Evolutionary conservation across 2,888 invertebrate species (phyloP).

Genomic region (Oscheius sp.): DNA sequence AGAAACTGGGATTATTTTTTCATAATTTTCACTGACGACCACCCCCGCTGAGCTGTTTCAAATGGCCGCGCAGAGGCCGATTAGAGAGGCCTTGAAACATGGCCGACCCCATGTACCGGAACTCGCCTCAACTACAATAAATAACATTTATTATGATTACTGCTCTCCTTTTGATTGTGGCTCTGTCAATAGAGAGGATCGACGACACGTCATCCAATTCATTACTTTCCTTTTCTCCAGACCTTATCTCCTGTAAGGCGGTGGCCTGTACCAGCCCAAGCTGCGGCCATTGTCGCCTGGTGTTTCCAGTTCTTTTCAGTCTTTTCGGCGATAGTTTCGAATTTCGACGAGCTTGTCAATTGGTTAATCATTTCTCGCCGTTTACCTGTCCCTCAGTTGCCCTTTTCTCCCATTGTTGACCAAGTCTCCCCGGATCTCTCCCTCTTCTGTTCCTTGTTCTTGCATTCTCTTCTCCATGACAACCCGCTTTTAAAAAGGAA

Average conservation of each 20-base stretch:
- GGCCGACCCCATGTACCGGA: neutral
- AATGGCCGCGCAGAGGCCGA: conserved; percentile 8
- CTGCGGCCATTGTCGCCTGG: no score
- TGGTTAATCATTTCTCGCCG: neutral
- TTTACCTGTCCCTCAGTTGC: neutral
- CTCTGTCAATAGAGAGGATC: conserved; percentile 2
- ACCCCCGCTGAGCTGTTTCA: conserved; percentile 7
- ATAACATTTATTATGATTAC: neutral
- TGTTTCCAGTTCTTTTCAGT: no score
- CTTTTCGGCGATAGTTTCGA: no score
- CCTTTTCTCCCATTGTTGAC: neutral
- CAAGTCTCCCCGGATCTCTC: neutral
- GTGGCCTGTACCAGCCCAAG: no score
- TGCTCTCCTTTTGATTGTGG: neutral
- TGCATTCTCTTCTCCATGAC: neutral
- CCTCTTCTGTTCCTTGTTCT: neutral
- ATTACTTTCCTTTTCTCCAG: no score
- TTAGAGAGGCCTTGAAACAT: neutral
- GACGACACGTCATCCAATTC: neutral
- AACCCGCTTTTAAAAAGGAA: conserved; percentile 2
- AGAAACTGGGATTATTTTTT: neutral
- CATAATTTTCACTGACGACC: neutral
- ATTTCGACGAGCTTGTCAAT: neutral
- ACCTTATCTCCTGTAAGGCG: no score
- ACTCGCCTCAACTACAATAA: neutral